Conservation (phyloP, 2,797 vertebrate species). For the Natrix natrix region DNA sequence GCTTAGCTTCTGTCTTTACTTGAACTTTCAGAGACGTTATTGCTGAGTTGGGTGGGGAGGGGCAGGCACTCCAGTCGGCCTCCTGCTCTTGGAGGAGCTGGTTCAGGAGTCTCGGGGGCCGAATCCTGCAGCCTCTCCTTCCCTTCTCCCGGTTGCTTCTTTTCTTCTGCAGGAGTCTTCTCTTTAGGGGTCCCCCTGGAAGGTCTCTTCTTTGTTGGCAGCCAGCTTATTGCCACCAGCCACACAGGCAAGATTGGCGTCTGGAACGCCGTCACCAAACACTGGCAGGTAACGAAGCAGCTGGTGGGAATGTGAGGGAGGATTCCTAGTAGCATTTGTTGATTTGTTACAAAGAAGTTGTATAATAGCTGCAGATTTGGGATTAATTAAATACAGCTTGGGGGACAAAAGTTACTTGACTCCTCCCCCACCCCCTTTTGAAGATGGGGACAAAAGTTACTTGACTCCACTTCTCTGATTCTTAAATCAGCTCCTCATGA, state of each 20-base stretch:
- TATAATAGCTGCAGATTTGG: neutral
- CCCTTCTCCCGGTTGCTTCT: neutral
- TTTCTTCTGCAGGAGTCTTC: conserved; percentile 79
- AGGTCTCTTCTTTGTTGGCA: conserved; percentile 90
- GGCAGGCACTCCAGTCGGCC: neutral
- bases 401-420: neutral
- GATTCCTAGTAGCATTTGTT: neutral
- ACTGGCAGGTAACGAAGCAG: conserved; percentile 84
- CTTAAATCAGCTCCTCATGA: neutral
- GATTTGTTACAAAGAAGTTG: neutral
- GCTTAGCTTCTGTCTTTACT: neutral
- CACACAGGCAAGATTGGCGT: conserved; percentile 90
- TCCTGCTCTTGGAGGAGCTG: neutral
- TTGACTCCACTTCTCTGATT: neutral
- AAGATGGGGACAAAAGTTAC: neutral
- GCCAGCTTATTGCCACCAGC: conserved; percentile 91
- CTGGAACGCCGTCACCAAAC: conserved; percentile 94
- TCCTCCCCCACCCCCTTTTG: neutral
- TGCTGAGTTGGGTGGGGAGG: neutral
- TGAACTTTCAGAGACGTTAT: neutral
- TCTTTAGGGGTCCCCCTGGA: conserved; percentile 86
- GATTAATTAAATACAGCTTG: neutral
- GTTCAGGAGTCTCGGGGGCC: neutral
- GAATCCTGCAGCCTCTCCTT: fast-evolving
- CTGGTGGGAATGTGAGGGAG: too few species aligned